phyloP scores from a whole-genome alignment of 2,797 vertebrate genomes.

The Falco cherrug region DNA sequence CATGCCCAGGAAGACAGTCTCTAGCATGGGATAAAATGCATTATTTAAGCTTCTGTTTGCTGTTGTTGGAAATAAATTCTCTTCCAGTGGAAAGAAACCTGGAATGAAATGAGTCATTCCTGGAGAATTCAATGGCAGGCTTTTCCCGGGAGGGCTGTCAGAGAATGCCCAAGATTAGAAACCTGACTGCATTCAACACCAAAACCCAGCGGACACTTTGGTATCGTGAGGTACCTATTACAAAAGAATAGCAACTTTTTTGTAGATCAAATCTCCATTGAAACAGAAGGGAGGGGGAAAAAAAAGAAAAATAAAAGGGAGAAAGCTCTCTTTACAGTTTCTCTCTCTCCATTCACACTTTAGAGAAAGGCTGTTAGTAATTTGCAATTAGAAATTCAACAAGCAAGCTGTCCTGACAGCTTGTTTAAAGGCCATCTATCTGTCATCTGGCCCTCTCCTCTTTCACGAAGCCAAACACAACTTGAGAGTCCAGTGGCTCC shows the following conservation, averaged over 20 bases:
- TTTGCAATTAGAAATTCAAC: not conserved
- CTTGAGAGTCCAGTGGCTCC: not conserved
- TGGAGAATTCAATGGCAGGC: conserved; percentile 57
- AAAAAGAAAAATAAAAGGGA: rapidly evolving
- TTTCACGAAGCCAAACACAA: not conserved
- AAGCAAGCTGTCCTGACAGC: not conserved
- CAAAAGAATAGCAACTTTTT: not conserved
- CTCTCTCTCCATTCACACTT: not conserved
- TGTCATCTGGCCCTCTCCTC: not conserved
- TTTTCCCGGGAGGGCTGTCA: conserved; percentile 38
- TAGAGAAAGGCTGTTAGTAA: not conserved
- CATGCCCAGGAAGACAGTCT: not conserved
- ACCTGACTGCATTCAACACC: conserved; percentile 3
- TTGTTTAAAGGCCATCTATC: not conserved
- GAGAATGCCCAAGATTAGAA: conserved; percentile 65
- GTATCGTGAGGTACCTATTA: not conserved
- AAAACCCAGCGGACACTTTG: not conserved
- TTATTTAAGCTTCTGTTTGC: conserved; percentile 56
- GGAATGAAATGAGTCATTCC: conserved; percentile 64
- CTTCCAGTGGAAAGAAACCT: conserved; percentile 60
- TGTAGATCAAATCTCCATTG: not conserved
- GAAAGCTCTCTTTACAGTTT: not conserved
- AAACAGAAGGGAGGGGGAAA: not conserved
- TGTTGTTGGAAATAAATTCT: conserved; percentile 38
- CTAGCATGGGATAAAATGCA: not conserved